These are phyloP conservation scores for Desmophyllum pertusum DNA, from an alignment of 92 coral and sea anemone species.

Conservation along the genomic window DNA sequence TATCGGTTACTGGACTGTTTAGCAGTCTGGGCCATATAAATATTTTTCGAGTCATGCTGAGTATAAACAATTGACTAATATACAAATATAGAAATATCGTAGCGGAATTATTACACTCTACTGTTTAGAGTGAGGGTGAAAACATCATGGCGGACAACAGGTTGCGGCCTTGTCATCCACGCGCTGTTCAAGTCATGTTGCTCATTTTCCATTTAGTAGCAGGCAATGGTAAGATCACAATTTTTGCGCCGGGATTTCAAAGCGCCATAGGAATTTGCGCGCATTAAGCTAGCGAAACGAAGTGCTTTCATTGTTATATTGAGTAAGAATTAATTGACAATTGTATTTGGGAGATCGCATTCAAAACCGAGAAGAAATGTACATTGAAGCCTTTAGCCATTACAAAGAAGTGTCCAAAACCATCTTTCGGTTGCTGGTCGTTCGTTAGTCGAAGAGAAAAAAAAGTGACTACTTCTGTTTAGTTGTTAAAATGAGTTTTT, in stretches of 20 bases:
- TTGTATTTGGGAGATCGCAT: not conserved
- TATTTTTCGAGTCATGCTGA: not conserved
- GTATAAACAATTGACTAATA: not conserved
- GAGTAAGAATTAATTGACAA: not conserved
- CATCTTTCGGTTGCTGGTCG: not conserved
- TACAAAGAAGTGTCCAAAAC: not conserved
- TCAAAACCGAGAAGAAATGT: not conserved
- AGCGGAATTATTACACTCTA: not conserved
- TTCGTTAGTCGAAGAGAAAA: not conserved
- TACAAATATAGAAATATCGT: not conserved
- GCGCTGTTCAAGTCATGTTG: not conserved
- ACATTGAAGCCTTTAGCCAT: not conserved
- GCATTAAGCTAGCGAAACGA: not conserved
- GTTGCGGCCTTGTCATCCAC: not conserved
- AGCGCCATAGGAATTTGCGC: not conserved
- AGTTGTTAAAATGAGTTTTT: not conserved
- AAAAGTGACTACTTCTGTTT: not conserved
- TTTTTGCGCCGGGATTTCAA: too few relatives aligned
- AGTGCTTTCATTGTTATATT: not conserved
- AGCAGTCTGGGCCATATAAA: not conserved
- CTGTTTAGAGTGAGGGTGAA: not conserved
- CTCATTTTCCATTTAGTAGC: constrained; percentile 5
- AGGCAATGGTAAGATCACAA: constrained; percentile 16
- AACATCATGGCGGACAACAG: constrained; percentile 5
- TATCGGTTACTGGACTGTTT: not conserved